Evolutionary conservation across 2,888 invertebrate species (phyloP), one percentile per base, ranked within the genome.

Genomic region (Gymnoscelis rufifasciata): DNA sequence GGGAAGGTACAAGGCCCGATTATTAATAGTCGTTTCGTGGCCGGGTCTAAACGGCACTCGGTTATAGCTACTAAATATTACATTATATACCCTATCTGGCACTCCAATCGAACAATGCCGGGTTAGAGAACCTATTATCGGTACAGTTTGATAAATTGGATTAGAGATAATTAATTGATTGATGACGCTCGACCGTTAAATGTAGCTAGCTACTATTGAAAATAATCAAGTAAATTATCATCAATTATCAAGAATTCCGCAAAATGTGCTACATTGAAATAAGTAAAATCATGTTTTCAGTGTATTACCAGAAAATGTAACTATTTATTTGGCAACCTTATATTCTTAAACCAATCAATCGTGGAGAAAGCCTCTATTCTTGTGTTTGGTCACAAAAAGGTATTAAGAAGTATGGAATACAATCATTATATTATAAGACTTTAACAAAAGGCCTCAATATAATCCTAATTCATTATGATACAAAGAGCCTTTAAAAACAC

Each of bases 11-110:
- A 62, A 57, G 60, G 59, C 57, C 60, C 58, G 62, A 67, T 78
- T 80, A 82, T 81, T 80, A 80, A 82, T 83, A 75, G 78, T 72
- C 64, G 61, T 65, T 64, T 66, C 70, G 67, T 68, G 70, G 71
- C 56, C 60, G 54, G 56, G 60, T 60, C 65, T 68, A 68, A 74
- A 71, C 67, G 66, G 42, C 45, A 42, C 62, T 60, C 48, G 57
- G 62, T 62, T 64, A 66, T 63, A 54, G 45, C 42, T 62, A 67
- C 64, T 66, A 71, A 73, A 77, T 68, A 70, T 69, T 68, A 64
- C 67, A 67, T 57, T 66, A 71, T 68, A 63, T 58, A 64, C 60
- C 61, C 62, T 60, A 54, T 60, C 60, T 56, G 60, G 61, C 62
- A 54, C 37, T 43, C 53, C 53, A 56, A 49, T 52, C 52, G 47